Percentiles rank a stretch among this genome's conserved stretches.
Evolutionary conservation across 2,113 vertebrate species (phyloP).

Genomic region (Oncorhynchus mykiss): DNA sequence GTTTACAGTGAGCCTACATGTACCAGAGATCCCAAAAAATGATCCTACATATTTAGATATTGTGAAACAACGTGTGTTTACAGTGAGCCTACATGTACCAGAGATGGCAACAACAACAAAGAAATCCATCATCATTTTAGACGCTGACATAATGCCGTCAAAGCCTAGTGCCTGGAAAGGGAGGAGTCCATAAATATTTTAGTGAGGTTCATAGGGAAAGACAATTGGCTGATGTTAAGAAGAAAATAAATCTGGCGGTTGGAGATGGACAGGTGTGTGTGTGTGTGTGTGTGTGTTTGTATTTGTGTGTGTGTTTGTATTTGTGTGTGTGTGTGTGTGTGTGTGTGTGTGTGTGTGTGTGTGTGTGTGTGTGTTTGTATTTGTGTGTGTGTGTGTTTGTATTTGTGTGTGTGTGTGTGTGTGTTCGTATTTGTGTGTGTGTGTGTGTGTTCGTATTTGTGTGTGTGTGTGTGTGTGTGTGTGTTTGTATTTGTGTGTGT

Average conservation of each 20-base stretch:
- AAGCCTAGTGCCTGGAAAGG: conserved; percentile 23
- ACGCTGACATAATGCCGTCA: conserved; percentile 39
- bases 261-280: not conserved
- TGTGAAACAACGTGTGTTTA: no score
- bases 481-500: not conserved
- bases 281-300: not conserved
- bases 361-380: not conserved
- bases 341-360: not conserved
- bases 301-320: not conserved
- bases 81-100: no score
- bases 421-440: not conserved
- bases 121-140: conserved; percentile 40
- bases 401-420: not conserved
- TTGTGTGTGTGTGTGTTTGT: not conserved
- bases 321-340: not conserved
- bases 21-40: no score
- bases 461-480: not conserved
- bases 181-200: conserved; percentile 49
- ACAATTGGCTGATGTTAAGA: conserved; percentile 25
- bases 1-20: no score
- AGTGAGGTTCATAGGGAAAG: conserved; percentile 40
- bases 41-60: no score
- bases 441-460: not conserved
- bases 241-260: not conserved
- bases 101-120: not conserved